phyloP scores from a whole-genome alignment of 2,797 vertebrate species.

The Myotis pilosus region DNA sequence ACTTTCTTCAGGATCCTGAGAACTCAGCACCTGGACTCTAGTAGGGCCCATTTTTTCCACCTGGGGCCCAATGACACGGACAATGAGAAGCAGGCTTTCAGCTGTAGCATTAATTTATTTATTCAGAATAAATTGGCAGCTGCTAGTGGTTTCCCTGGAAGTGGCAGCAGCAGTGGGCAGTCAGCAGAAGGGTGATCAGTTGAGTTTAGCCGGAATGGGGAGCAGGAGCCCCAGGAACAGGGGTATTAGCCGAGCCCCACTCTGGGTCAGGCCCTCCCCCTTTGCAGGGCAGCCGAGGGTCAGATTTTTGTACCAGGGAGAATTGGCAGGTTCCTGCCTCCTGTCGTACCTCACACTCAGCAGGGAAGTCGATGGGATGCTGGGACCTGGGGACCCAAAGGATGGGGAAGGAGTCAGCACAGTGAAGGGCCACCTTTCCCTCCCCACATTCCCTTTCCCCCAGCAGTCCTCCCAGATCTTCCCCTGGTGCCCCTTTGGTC shows the following conservation, averaged over 20 bases:
- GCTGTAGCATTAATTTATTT: constrained; percentile 75
- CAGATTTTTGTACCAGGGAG: constrained; percentile 90
- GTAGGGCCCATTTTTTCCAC: constrained; percentile 9
- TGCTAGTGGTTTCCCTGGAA: constrained; percentile 79
- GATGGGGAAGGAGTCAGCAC: background rate
- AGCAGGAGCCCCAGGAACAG: constrained; percentile 39
- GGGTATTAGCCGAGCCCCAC: constrained; percentile 83
- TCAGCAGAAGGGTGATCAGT: constrained; percentile 45
- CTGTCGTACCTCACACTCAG: constrained; percentile 90
- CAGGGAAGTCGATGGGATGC: constrained; percentile 93
- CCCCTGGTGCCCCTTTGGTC: background rate
- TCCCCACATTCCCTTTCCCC: background rate
- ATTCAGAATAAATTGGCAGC: constrained; percentile 72
- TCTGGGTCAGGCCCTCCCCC: constrained; percentile 88
- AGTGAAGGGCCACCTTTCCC: background rate
- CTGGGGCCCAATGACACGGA: background rate
- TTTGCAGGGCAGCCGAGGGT: constrained; percentile 89
- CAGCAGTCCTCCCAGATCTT: background rate
- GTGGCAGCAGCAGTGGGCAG: constrained; percentile 73
- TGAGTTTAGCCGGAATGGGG: constrained; percentile 36
- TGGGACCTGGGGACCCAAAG: constrained; percentile 86
- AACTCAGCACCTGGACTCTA: constrained; percentile 5
- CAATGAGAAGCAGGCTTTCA: constrained; percentile 53
- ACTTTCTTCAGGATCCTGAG: constrained; percentile 3
- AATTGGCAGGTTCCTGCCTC: constrained; percentile 91